phyloP scores from a whole-genome alignment of 2,797 vertebrate species.

The Scolopax bukidnonensis region DNA sequence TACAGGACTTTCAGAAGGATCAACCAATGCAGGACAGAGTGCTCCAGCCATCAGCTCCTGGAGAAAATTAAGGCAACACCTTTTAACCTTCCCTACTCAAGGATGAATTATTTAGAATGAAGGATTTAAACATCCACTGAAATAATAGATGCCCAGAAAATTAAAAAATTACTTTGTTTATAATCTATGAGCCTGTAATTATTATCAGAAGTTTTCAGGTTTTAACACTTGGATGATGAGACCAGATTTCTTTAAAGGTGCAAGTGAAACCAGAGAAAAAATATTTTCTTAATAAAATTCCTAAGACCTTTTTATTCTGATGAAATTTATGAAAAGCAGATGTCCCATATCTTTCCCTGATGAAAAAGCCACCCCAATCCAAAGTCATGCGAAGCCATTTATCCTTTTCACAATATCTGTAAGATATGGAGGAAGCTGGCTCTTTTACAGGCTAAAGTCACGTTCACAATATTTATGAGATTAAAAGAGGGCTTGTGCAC shows the following conservation, averaged over 20 bases:
- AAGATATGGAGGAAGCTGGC: neutral
- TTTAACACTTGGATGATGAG: neutral
- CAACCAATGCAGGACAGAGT: neutral
- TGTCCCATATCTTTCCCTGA: neutral
- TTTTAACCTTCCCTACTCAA: neutral
- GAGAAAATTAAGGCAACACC: neutral
- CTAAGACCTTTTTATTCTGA: neutral
- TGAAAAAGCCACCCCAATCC: neutral
- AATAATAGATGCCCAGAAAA: neutral
- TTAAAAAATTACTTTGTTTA: neutral
- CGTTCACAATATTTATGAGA: slow-evolving; percentile 11
- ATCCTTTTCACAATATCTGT: neutral
- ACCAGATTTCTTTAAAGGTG: neutral
- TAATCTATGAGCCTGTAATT: neutral
- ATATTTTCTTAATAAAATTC: neutral
- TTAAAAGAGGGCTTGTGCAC: neutral
- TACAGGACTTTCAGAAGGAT: neutral
- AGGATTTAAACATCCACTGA: neutral
- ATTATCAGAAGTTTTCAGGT: neutral
- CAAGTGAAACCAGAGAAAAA: neutral
- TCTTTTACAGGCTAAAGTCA: neutral
- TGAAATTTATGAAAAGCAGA: neutral
- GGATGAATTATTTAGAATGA: neutral
- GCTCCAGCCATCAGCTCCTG: neutral
- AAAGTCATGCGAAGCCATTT: neutral